These are phyloP conservation scores for Nephrotoma appendiculata DNA, from an alignment of 2,888 invertebrate genomes.

Conservation along the genomic window DNA sequence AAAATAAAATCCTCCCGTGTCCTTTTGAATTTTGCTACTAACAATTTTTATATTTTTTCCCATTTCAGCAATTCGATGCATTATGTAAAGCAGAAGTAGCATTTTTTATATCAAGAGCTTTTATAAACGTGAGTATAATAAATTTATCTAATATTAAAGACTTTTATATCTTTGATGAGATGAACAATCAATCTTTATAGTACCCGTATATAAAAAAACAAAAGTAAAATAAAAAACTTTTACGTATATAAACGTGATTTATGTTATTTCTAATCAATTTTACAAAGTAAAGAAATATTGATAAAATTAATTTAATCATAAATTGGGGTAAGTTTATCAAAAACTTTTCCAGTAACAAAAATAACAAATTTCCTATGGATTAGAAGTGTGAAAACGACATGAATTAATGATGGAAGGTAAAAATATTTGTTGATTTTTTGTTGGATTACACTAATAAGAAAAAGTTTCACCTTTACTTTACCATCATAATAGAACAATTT, in stretches of 20 bases:
- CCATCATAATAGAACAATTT: background rate
- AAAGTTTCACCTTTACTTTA: background rate
- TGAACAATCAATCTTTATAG: background rate
- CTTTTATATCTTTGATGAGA: background rate
- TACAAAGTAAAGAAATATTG: background rate
- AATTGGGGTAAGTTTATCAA: background rate
- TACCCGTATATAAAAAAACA: background rate
- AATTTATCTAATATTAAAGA: background rate
- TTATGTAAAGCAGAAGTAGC: slow-evolving; percentile 65
- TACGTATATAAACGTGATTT: background rate
- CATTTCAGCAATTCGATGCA: slow-evolving; percentile 59
- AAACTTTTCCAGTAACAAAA: background rate
- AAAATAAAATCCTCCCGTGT: background rate
- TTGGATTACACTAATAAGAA: background rate
- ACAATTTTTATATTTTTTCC: slow-evolving; percentile 6
- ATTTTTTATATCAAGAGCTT: slow-evolving; percentile 55
- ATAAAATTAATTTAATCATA: background rate
- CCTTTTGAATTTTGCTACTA: slow-evolving; percentile 10
- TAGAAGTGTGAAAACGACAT: background rate
- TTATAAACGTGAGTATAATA: slow-evolving; percentile 52
- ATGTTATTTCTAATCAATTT: background rate
- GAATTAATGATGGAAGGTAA: background rate
- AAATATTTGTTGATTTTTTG: background rate
- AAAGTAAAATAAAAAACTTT: background rate
- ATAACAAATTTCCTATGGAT: background rate